Percentiles rank a stretch among this genome's conserved stretches.
phyloP scores from a whole-genome alignment of 2,888 invertebrate species.

The Nymphalis urticae region DNA sequence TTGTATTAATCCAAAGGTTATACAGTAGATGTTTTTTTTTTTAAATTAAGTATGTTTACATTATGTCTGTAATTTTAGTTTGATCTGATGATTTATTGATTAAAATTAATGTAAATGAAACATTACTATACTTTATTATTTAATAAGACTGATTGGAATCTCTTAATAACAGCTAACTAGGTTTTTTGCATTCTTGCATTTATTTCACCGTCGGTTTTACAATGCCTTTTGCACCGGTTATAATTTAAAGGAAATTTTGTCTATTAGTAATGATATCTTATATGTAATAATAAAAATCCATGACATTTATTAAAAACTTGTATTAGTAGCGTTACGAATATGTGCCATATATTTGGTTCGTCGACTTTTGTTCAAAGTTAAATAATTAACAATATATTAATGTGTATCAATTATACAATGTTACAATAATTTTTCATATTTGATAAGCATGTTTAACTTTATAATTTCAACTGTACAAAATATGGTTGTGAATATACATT shows the following conservation, averaged over 20 bases:
- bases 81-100: background rate
- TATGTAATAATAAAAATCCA: background rate
- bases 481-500: constrained; percentile 34
- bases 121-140: constrained; percentile 20
- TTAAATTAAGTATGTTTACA: constrained; percentile 14
- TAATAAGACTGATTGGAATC: constrained; percentile 65
- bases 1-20: constrained; percentile 42
- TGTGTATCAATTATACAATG: constrained; percentile 5
- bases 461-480: constrained; percentile 31
- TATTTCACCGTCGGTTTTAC: background rate
- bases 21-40: constrained; percentile 35
- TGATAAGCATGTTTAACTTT: constrained; percentile 10
- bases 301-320: background rate
- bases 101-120: background rate
- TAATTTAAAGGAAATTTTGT: too few species aligned
- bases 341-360: constrained; percentile 31
- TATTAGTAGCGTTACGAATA: background rate
- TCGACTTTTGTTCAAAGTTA: background rate
- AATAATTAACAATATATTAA: background rate
- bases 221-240: background rate
- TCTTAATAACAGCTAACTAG: constrained; percentile 38
- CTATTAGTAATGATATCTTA: too few species aligned
- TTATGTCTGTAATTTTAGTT: background rate
- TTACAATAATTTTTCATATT: constrained; percentile 13
- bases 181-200: background rate